Percentiles rank a stretch among this genome's conserved stretches.
These are phyloP conservation scores for Columba guinea DNA, from an alignment of 2,797 vertebrate genomes.

Conservation along the genomic window DNA sequence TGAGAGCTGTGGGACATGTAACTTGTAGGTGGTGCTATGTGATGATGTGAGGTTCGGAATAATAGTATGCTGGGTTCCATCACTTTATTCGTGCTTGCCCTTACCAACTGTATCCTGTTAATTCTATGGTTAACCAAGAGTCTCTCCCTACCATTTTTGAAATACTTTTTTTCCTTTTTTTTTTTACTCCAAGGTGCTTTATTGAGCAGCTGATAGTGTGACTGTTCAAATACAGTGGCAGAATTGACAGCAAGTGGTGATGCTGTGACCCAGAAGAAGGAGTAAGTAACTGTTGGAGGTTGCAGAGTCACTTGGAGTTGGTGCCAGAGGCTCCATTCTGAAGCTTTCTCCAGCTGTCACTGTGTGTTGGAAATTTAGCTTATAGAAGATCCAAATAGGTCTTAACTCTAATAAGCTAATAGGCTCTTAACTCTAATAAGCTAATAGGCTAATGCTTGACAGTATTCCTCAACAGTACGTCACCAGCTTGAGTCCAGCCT, in stretches of 20 bases:
- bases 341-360: background rate
- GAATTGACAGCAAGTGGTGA: background rate
- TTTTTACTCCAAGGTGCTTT: background rate
- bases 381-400: background rate
- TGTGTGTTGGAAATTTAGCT: background rate
- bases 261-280: background rate
- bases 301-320: background rate
- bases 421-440: background rate
- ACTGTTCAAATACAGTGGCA: background rate
- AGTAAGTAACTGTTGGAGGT: background rate
- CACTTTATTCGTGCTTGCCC: background rate
- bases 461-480: background rate
- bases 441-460: background rate
- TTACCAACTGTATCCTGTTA: background rate
- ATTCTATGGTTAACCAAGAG: background rate
- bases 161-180: background rate
- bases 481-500: background rate
- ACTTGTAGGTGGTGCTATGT: background rate
- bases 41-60: background rate
- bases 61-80: background rate
- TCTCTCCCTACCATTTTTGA: background rate
- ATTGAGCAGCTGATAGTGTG: background rate
- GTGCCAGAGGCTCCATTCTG: background rate
- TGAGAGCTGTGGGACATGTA: background rate
- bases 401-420: background rate